A percentile compares a stretch with the other conserved stretches of the same genome.
phyloP scores from a whole-genome alignment of 1,140 invertebrate species.

The Leptopilina boulardi region DNA sequence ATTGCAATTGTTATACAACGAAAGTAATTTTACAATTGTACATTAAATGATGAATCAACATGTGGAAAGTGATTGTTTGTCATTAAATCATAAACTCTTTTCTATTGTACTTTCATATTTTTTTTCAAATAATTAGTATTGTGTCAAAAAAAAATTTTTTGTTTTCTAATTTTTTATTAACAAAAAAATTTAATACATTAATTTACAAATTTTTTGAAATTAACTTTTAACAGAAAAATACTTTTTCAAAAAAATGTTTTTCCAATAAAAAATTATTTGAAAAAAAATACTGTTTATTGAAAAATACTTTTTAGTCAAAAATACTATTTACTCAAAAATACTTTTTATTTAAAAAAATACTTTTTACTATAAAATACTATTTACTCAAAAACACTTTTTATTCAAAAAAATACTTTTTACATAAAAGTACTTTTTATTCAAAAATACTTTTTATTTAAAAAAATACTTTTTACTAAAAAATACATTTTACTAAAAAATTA shows the following conservation, averaged over 20 bases:
- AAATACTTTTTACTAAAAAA: too few species aligned
- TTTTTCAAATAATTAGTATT: neutral
- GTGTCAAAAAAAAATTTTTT: neutral
- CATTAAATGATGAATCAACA: neutral
- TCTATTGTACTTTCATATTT: neutral
- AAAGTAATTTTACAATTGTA: neutral
- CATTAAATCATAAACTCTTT: neutral
- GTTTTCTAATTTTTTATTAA: too few species aligned
- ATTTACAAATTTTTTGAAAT: too few species aligned
- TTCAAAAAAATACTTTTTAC: too few species aligned
- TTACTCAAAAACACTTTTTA: too few species aligned
- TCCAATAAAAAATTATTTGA: too few species aligned
- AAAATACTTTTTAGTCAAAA: neutral
- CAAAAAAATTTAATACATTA: too few species aligned
- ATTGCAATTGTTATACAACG: conserved; percentile 1
- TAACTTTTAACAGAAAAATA: too few species aligned
- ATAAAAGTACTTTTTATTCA: too few species aligned
- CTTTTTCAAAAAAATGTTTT: too few species aligned
- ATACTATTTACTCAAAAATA: neutral
- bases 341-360: neutral
- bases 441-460: too few species aligned
- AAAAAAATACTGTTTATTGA: neutral
- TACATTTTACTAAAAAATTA: too few species aligned
- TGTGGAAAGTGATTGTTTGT: neutral
- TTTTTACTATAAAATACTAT: neutral